Base-by-base conservation (phyloP, 2,113 vertebrate species). In the Peromyscus polionotus region DNA sequence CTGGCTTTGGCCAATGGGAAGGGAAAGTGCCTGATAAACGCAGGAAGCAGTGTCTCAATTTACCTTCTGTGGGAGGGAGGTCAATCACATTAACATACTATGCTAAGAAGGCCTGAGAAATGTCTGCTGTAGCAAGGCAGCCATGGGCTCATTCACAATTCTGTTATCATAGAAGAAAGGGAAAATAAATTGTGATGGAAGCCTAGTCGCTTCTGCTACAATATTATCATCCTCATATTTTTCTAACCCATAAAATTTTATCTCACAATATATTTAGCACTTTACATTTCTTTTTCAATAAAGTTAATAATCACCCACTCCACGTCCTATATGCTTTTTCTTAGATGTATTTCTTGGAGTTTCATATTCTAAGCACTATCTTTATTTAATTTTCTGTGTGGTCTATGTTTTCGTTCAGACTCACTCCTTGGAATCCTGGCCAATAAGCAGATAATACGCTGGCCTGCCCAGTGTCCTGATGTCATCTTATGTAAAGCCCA, bases 51-150 rank as follows among this genome's bases (percentile, higher is more conserved):
- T 87, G n/a, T 87, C 75, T 94, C 20, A 33, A 65, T 68, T 45
- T 83, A 59, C 79, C 31, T 84, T 76, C 36, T 70, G 70, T 84
- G 79, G 77, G 84, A 94, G 77, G 51, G n/a, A 88, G 63, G 68
- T 28, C 81, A 94, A 61, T 70, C 76, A 84, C 5, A 61, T 51
- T 14, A 39, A 4, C 11, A 83, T 39, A 88, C 39, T 59, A 10
- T 61, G 31, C 28, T 65, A 31, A 80, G 36, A 45, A 7, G 42
- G 36, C 26, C 42, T 39, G 24, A 59, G 33, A 91, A 75, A 36
- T 22, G 6, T 33, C 26, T 57, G 26, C 67, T 81, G n/a, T 28
- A 67, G n/a, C 5, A 17, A 12, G 26, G 16, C 31, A 54, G 36
- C 14, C 51, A 5, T 31, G 33, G 24, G 20, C 54, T 54, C 36